Conservation (phyloP, 1,140 invertebrate species). For the Lineus longissimus region DNA sequence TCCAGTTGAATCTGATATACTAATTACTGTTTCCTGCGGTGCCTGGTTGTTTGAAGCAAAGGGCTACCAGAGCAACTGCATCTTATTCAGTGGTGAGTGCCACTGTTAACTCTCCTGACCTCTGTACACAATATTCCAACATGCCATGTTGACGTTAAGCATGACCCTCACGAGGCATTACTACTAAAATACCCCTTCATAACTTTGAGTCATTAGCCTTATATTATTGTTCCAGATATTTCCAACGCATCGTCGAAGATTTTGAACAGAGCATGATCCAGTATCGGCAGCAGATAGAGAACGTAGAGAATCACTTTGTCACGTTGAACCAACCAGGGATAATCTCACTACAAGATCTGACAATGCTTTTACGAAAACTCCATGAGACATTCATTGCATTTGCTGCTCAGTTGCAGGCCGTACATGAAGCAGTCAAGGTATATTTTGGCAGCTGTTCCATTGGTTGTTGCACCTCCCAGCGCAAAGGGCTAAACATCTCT, state of each 20-base stretch:
- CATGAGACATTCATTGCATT: conserved; percentile 81
- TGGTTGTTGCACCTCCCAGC: no score
- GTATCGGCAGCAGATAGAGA: conserved; percentile 68
- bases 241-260: conserved; percentile 66
- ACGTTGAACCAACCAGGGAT: conserved; percentile 64
- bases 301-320: conserved; percentile 69
- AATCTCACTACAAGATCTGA: conserved; percentile 69
- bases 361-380: conserved; percentile 69
- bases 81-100: no score
- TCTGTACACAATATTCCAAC: no score
- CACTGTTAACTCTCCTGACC: no score
- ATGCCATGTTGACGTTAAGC: no score
- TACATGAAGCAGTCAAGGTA: conserved; percentile 63
- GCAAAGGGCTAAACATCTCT: no score
- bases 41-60: no score
- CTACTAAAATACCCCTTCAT: no score
- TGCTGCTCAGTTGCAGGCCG: conserved; percentile 75
- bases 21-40: not conserved
- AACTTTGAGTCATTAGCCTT: no score
- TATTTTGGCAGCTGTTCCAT: not conserved
- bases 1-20: no score
- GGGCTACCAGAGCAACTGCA: no score
- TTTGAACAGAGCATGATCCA: conserved; percentile 70
- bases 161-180: no score
- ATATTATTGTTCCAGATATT: conserved; percentile 59